Conservation (phyloP, 1,140 invertebrate genomes). For the Drosophila nannoptera region DNA sequence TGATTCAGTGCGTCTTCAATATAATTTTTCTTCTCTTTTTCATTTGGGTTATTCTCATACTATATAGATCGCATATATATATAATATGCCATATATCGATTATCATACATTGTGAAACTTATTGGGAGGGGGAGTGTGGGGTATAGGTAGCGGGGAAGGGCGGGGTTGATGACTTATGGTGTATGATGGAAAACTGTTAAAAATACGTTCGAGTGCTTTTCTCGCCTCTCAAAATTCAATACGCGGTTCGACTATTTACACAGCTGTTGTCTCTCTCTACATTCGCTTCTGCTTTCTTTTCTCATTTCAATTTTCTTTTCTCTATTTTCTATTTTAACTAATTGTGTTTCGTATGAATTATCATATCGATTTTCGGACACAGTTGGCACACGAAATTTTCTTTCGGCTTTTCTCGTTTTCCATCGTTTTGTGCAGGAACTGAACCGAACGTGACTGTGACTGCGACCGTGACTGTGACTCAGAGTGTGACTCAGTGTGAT, state of each 20-base stretch:
- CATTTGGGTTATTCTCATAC: conserved; percentile 12
- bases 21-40: conserved; percentile 48
- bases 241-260: conserved; percentile 68
- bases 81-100: conserved; percentile 25
- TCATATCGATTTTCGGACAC: conserved; percentile 54
- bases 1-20: conserved; percentile 78
- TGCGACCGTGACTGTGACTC: conserved; percentile 29
- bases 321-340: conserved; percentile 52
- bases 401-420: conserved; percentile 12
- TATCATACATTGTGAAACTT: conserved; percentile 74
- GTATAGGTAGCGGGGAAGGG: not conserved
- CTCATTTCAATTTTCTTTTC: not conserved
- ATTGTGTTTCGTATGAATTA: conserved; percentile 54
- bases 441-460: conserved; percentile 49
- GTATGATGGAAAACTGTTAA: conserved; percentile 3
- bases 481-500: conserved; percentile 14
- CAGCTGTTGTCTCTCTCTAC: conserved; percentile 61
- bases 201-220: conserved; percentile 30
- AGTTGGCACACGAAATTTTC: conserved; percentile 62
- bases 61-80: conserved; percentile 46
- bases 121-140: conserved; percentile 3
- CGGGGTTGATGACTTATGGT: not conserved
- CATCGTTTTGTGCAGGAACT: conserved; percentile 66
- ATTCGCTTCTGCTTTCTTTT: conserved; percentile 51
- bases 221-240: conserved; percentile 29